phyloP scores from a whole-genome alignment of 1,140 invertebrate species.

The Aricia agestis region DNA sequence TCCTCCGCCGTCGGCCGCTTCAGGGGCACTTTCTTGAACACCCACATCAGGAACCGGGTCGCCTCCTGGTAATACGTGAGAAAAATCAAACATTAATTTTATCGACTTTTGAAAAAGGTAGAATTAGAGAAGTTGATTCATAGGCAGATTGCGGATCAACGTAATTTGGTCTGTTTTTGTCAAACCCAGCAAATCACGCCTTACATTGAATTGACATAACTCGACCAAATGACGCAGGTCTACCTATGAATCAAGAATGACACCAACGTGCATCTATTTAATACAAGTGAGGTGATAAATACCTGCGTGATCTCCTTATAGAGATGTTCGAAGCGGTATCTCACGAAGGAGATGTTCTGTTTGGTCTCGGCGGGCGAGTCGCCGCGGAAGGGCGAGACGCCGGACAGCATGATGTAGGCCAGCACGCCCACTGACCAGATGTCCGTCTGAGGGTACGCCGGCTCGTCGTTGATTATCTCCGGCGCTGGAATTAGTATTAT shows the following conservation, averaged over 20 bases:
- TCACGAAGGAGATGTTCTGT: slow-evolving; percentile 93
- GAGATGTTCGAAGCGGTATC: slow-evolving; percentile 95
- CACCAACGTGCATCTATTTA: too few relatives aligned
- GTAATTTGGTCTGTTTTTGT: too few relatives aligned
- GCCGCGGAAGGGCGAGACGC: slow-evolving; percentile 93
- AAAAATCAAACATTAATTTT: too few relatives aligned
- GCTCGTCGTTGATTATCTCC: slow-evolving; percentile 92
- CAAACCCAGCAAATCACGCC: too few relatives aligned
- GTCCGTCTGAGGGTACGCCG: slow-evolving; percentile 92
- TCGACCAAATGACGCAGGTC: too few relatives aligned
- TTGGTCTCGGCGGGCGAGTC: slow-evolving; percentile 88
- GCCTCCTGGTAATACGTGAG: slow-evolving; percentile 43
- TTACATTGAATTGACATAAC: too few relatives aligned
- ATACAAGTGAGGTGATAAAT: slow-evolving; percentile 55
- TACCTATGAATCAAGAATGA: too few relatives aligned
- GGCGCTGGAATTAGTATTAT: slow-evolving; percentile 80
- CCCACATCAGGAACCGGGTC: slow-evolving; percentile 93
- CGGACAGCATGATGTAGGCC: slow-evolving; percentile 95
- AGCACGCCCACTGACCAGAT: slow-evolving; percentile 97
- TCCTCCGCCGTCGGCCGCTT: slow-evolving; percentile 96
- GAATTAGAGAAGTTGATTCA: too few relatives aligned
- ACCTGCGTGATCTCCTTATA: slow-evolving; percentile 97
- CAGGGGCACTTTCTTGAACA: slow-evolving; percentile 95
- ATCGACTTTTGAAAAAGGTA: too few relatives aligned
- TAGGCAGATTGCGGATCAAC: too few relatives aligned